Percentiles rank a stretch among this genome's conserved stretches.
phyloP scores from a whole-genome alignment of 2,113 vertebrate genomes.

The Pleuronectes platessa region DNA sequence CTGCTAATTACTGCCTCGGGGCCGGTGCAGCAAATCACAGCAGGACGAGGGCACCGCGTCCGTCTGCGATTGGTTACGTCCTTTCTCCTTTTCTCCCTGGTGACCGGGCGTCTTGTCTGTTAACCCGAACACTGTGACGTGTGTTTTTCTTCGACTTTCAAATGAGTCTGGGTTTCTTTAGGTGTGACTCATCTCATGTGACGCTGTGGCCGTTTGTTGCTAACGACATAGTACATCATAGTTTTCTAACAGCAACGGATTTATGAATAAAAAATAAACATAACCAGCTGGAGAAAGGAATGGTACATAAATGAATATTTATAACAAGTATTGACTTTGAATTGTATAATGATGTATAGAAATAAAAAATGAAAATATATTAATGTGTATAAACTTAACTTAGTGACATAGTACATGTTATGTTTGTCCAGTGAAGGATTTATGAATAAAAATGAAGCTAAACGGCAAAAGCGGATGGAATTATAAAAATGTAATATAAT shows the following conservation, averaged over 20 bases:
- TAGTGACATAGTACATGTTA: neutral
- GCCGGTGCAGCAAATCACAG: constrained; percentile 40
- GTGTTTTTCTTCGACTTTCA: neutral
- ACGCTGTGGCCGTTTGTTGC: neutral
- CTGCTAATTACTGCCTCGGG: constrained; percentile 26
- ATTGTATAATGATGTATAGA: neutral
- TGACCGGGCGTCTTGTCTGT: neutral
- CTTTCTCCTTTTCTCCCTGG: neutral
- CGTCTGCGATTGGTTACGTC: constrained; percentile 19
- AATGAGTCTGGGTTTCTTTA: neutral
- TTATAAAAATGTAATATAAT: neutral
- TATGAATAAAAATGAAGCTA: neutral
- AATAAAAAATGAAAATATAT: neutral
- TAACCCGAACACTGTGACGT: neutral
- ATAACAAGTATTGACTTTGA: neutral
- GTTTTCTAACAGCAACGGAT: neutral
- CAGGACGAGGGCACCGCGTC: constrained; percentile 35
- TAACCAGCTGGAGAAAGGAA: neutral
- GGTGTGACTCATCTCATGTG: neutral
- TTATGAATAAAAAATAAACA: neutral
- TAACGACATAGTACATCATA: neutral
- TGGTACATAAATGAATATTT: neutral
- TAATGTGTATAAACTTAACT: neutral
- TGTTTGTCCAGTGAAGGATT: neutral
- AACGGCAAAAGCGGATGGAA: neutral